phyloP scores from a whole-genome alignment of 1,140 invertebrate species.

The Diabrotica virgifera region DNA sequence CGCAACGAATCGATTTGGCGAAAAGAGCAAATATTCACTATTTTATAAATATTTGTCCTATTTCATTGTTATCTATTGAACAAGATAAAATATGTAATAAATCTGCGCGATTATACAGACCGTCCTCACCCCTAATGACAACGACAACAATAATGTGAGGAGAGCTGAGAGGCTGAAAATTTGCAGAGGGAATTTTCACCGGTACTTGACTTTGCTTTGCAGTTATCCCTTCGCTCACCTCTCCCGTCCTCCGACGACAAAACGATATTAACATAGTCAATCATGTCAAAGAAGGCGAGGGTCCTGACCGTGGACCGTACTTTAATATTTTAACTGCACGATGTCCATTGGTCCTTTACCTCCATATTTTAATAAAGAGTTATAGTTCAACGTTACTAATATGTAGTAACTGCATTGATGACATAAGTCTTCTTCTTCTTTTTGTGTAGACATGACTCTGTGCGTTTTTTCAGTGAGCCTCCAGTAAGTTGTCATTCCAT shows the following conservation, averaged over 20 bases:
- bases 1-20: too few relatives aligned
- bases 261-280: conserved; percentile 46
- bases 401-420: too few relatives aligned
- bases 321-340: not conserved
- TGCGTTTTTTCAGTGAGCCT: too few relatives aligned
- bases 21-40: too few relatives aligned
- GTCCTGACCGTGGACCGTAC: not conserved
- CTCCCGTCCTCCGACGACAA: conserved; percentile 27
- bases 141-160: conserved; percentile 6
- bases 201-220: conserved; percentile 37
- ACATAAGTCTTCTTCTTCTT: too few relatives aligned
- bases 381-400: too few relatives aligned
- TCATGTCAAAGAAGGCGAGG: conserved; percentile 30
- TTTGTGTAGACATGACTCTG: too few relatives aligned
- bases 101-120: conserved; percentile 21
- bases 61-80: not conserved
- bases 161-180: conserved; percentile 33
- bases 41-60: too few relatives aligned
- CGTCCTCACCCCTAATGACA: conserved; percentile 17
- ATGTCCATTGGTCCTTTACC: too few relatives aligned
- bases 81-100: not conserved
- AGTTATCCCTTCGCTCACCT: conserved; percentile 20
- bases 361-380: too few relatives aligned
- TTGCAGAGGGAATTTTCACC: conserved; percentile 37
- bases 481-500: too few relatives aligned